Conservation (phyloP, 2,888 invertebrate genomes). For the Clepsis dumicolana region DNA sequence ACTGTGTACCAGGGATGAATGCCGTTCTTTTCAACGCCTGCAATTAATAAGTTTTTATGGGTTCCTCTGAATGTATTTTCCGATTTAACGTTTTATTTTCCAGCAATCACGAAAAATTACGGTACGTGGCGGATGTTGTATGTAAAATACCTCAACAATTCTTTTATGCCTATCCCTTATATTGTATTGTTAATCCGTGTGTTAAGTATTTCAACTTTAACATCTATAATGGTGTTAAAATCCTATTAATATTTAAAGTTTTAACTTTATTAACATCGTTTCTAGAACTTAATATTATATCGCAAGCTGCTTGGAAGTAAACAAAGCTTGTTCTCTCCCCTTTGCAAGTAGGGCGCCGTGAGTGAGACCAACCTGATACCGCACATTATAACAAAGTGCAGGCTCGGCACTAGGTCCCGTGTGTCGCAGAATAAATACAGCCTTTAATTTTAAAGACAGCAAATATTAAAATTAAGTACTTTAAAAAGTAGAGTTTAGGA, state of each 20-base stretch:
- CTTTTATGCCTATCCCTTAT: no score
- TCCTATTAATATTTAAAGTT: neutral
- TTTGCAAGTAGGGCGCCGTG: conserved; percentile 34
- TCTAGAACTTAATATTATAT: neutral
- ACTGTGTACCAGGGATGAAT: neutral
- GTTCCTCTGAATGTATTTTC: neutral
- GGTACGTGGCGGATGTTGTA: neutral
- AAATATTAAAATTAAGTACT: no score
- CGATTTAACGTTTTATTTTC: neutral
- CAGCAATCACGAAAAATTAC: neutral
- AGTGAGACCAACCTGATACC: conserved; percentile 37
- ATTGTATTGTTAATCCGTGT: no score
- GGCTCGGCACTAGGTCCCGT: conserved; percentile 12
- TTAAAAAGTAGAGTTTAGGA: no score
- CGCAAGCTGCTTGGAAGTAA: conserved; percentile 25
- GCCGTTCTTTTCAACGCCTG: neutral
- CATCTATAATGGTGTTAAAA: neutral
- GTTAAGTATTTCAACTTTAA: neutral
- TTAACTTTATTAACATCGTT: neutral
- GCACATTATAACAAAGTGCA: conserved; percentile 39
- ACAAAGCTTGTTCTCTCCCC: conserved; percentile 35
- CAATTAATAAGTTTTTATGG: neutral
- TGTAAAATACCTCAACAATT: neutral
- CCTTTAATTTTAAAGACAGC: neutral
- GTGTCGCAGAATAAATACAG: neutral